Conservation (phyloP, 1,140 invertebrate genomes). For the Paralvinella palmiformis region DNA sequence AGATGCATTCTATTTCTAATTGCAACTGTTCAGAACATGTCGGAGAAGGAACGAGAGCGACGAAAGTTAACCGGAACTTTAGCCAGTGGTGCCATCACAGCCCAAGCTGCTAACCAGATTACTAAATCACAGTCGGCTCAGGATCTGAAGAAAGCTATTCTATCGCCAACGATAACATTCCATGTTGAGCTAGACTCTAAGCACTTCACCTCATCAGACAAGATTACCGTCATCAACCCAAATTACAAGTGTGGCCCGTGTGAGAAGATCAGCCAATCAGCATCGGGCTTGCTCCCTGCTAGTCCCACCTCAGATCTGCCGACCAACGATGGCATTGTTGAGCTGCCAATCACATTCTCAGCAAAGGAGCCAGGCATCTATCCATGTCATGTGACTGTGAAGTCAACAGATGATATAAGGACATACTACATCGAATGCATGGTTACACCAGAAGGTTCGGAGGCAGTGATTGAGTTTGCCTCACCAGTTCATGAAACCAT, state of each 20-base stretch:
- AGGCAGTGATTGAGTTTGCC: conserved; percentile 41
- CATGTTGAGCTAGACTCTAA: conserved; percentile 37
- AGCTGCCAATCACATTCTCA: conserved; percentile 40
- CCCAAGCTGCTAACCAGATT: too few relatives aligned
- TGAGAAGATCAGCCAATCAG: too few relatives aligned
- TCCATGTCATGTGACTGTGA: conserved; percentile 35
- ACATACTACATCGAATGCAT: conserved; percentile 45
- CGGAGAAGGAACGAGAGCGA: conserved; percentile 39
- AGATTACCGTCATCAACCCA: conserved; percentile 14
- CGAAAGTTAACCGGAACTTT: conserved; percentile 42
- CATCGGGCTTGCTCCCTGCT: too few relatives aligned
- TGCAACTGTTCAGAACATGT: conserved; percentile 37
- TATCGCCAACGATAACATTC: too few relatives aligned
- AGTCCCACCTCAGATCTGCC: too few relatives aligned
- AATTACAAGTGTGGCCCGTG: too few relatives aligned
- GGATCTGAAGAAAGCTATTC: too few relatives aligned
- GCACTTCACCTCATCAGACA: conserved; percentile 34
- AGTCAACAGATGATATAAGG: conserved; percentile 41
- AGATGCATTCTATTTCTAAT: conserved; percentile 11
- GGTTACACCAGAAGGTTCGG: conserved; percentile 43
- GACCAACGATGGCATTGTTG: conserved; percentile 23
- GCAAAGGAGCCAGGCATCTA: conserved; percentile 41
- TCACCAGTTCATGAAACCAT: conserved; percentile 44
- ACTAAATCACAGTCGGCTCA: too few relatives aligned
- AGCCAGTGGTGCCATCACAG: conserved; percentile 36